A percentile compares a stretch with the other conserved stretches of the same genome.
Conservation (phyloP, 2,888 invertebrate species). For the Cataglyphis albicans region DNA sequence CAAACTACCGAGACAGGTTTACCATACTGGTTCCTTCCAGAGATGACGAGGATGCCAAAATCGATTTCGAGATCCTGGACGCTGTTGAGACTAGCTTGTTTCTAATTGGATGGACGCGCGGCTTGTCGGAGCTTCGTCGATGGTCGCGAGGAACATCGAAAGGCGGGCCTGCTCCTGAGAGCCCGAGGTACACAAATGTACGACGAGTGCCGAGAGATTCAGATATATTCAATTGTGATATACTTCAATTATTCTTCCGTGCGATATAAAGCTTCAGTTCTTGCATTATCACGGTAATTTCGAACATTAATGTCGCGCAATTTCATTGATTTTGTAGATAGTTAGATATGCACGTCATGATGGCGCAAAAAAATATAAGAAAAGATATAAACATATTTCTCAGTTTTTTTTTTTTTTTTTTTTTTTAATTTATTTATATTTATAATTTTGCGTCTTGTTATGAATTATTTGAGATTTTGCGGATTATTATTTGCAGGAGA, state of each 20-base stretch:
- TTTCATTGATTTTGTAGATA: background rate
- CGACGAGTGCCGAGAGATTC: constrained; percentile 4
- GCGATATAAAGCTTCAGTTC: background rate
- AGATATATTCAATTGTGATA: constrained; percentile 9
- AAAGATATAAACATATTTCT: background rate
- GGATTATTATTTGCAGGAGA: constrained; percentile 41
- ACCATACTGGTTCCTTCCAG: constrained; percentile 54
- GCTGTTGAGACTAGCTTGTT: constrained; percentile 54
- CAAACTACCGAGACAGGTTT: constrained; percentile 70
- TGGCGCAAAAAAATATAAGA: background rate
- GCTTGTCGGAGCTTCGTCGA: constrained; percentile 35
- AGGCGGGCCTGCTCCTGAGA: constrained; percentile 21
- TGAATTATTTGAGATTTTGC: constrained; percentile 15
- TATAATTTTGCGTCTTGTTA: background rate
- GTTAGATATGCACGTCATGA: background rate
- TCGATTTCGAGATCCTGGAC: constrained; percentile 59
- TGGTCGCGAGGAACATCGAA: constrained; percentile 17
- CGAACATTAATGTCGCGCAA: background rate
- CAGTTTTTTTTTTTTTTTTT: background rate
- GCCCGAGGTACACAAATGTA: constrained; percentile 2
- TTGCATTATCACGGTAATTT: background rate
- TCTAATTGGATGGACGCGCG: constrained; percentile 69
- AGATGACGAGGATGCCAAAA: constrained; percentile 42
- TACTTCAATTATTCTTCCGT: constrained; percentile 16
- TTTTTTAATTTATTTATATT: background rate